Evolutionary conservation across 2,888 invertebrate species (phyloP), one percentile per base, ranked within the genome.

Genomic region (Peribatodes rhomboidaria): DNA sequence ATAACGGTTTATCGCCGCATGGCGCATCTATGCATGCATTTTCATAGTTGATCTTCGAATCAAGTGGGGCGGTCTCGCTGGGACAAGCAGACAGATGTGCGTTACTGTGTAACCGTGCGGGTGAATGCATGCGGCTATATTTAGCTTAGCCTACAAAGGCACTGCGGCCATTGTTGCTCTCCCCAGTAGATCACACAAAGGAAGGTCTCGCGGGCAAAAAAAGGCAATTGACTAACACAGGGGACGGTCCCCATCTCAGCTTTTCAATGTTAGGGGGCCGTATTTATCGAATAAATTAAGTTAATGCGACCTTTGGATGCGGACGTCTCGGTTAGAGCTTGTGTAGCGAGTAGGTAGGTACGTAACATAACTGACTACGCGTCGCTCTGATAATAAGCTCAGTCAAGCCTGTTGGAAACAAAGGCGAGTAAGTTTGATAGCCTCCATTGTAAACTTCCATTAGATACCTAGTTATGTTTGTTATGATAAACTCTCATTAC

Each of bases 71-170:
- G 70, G 72, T 60, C 35, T 11, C 35, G n/a, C n/a, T n/a, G 78
- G 73, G 72, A 77, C 78, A 79, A 42, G 27, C 77, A 77, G 81
- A 83, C 91, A 91, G 92, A 90, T 92, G 91, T 88, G 86, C 85
- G 89, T 79, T 83, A 85, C 86, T 79, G 84, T 82, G 75, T 76
- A 79, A 73, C 78, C 74, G 80, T 79, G 78, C 81, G 85, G 84
- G 85, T 87, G 87, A 84, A 83, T 79, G 81, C 80, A 80, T 81
- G 75, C 75, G 76, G 86, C 89, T 93, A 93, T 93, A 93, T 93
- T 93, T 93, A 93, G 91, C 88, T 82, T 86, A 86, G 84, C 68
- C 73, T 73, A 73, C 73, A 88, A 92, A 92, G 92, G 90, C 92
- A 90, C 81, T 85, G 85, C 80, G 81, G 87, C 87, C 84, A 89